phyloP scores from a whole-genome alignment of 2,113 vertebrate genomes.

The Pungitius pungitius region DNA sequence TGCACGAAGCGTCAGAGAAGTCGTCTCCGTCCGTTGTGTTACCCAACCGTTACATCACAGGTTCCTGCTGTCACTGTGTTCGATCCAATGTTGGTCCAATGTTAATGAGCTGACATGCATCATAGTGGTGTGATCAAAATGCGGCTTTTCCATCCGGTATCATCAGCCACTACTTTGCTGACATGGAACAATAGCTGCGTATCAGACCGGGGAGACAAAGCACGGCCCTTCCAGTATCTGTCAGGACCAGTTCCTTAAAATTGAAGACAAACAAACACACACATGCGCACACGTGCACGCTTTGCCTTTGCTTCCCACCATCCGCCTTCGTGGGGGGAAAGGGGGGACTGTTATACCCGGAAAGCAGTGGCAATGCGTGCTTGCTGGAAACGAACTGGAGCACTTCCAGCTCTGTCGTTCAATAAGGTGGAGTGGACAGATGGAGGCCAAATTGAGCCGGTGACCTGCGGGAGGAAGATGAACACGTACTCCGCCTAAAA shows the following conservation, averaged over 20 bases:
- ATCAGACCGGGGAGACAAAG: slow-evolving; percentile 23
- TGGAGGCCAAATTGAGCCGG: slow-evolving; percentile 56
- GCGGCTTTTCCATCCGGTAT: slow-evolving; percentile 15
- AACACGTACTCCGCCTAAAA: slow-evolving; percentile 24
- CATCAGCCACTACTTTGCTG: slow-evolving; percentile 23
- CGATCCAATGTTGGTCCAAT: background rate
- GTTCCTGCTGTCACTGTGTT: background rate
- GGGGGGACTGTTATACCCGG: slow-evolving; percentile 70
- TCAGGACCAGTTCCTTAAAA: slow-evolving; percentile 15
- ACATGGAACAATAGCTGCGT: slow-evolving; percentile 2
- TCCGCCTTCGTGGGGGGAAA: slow-evolving; percentile 69
- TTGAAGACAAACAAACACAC: slow-evolving; percentile 8
- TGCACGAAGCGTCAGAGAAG: background rate
- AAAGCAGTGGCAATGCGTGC: slow-evolving; percentile 59
- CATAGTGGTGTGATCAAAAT: background rate
- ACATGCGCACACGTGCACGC: slow-evolving; percentile 3
- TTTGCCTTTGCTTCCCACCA: slow-evolving; percentile 43
- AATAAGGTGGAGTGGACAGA: slow-evolving; percentile 62
- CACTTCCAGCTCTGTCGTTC: slow-evolving; percentile 73
- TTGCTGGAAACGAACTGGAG: slow-evolving; percentile 80
- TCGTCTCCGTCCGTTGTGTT: background rate
- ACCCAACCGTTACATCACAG: background rate
- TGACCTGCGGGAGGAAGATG: slow-evolving; percentile 34
- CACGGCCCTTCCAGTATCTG: slow-evolving; percentile 12
- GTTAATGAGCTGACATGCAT: background rate